phyloP scores from a whole-genome alignment of 2,797 vertebrate species.

The Crenichthys baileyi region DNA sequence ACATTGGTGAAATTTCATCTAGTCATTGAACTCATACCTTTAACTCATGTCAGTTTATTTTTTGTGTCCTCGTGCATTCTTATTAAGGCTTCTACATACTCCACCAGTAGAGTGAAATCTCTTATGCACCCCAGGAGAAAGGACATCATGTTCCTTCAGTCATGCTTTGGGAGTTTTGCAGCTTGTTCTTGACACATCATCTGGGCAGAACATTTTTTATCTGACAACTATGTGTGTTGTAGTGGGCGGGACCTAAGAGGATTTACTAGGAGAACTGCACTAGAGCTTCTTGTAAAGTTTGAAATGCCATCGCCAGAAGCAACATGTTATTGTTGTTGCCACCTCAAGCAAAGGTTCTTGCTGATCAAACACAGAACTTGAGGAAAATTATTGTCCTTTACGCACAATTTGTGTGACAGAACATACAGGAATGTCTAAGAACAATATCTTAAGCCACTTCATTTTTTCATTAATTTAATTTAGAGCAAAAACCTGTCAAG shows the following conservation, averaged over 20 bases:
- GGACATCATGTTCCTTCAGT: background rate
- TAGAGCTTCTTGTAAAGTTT: background rate
- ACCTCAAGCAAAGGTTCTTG: background rate
- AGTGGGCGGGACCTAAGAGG: background rate
- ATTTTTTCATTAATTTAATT: background rate
- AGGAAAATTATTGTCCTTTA: background rate
- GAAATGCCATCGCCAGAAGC: background rate
- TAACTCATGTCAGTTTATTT: background rate
- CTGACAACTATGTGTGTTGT: background rate
- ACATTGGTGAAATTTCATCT: background rate
- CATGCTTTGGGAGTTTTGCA: background rate
- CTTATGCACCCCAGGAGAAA: background rate
- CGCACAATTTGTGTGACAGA: background rate
- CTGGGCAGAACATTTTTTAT: background rate
- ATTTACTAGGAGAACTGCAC: background rate
- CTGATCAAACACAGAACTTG: background rate
- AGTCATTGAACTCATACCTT: background rate
- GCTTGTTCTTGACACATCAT: background rate
- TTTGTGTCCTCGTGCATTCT: too few relatives aligned
- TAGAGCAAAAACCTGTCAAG: background rate
- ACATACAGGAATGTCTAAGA: background rate
- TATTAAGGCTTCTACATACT: background rate
- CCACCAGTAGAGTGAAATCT: background rate
- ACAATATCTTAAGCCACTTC: background rate
- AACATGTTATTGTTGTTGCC: background rate